phyloP scores from a whole-genome alignment of 2,888 invertebrate genomes.

The Leucoptera coffeella region DNA sequence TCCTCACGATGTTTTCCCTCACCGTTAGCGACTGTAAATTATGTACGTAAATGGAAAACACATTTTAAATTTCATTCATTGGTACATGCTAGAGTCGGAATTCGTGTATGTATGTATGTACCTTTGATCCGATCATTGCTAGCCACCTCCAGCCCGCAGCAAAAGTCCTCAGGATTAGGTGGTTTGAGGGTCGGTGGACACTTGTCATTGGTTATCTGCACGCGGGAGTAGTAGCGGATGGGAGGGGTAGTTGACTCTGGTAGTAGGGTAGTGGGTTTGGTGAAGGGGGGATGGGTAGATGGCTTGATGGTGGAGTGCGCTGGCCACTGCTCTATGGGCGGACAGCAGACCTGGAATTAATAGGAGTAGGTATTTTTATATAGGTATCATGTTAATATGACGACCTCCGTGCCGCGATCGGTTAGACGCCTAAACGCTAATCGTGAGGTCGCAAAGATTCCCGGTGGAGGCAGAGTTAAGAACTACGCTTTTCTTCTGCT shows the following conservation, averaged over 20 bases:
- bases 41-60: no score
- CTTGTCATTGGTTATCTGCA: slow-evolving; percentile 1
- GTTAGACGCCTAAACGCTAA: no score
- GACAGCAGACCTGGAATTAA: slow-evolving; percentile 12
- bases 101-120: no score
- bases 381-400: no score
- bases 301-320: slow-evolving; percentile 5
- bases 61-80: no score
- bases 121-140: slow-evolving; percentile 6
- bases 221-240: slow-evolving; percentile 3
- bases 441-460: no score
- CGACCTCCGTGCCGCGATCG: no score
- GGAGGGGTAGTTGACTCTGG: slow-evolving; percentile 1
- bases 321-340: slow-evolving; percentile 9
- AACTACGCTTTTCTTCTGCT: no score
- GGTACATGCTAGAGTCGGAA: no score
- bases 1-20: no score
- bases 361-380: background rate
- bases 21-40: no score
- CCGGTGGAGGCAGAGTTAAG: no score
- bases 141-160: slow-evolving; percentile 7
- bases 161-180: slow-evolving; percentile 6
- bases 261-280: background rate
- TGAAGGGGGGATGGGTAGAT: slow-evolving; percentile 3
- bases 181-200: slow-evolving; percentile 6